These are phyloP conservation scores for Cephus rjabovi DNA, from an alignment of 2,888 invertebrate genomes.

Conservation along the genomic window DNA sequence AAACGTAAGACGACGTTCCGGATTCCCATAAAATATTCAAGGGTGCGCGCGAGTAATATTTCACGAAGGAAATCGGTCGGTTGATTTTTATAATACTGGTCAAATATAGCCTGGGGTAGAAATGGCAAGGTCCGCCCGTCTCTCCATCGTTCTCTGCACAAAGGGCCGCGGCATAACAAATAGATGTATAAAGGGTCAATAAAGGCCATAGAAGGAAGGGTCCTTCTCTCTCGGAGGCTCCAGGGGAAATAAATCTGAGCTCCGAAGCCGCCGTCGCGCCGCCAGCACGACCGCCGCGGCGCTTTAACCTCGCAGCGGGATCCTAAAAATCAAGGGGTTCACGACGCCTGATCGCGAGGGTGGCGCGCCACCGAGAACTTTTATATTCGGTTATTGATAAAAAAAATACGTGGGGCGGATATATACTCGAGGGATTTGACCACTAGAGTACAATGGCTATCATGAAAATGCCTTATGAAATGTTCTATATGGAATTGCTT, in stretches of 20 bases:
- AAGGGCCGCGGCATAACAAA: constrained; percentile 66
- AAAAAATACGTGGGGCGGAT: constrained; percentile 4
- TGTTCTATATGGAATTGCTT: neutral
- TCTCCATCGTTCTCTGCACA: constrained; percentile 45
- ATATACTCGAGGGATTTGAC: neutral
- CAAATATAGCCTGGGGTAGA: constrained; percentile 65
- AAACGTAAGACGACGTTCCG: constrained; percentile 21
- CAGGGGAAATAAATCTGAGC: constrained; percentile 63
- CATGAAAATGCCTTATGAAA: neutral
- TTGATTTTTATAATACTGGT: constrained; percentile 68
- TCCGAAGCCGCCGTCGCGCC: constrained; percentile 32
- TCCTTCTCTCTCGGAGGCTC: constrained; percentile 49
- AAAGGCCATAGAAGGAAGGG: constrained; percentile 54
- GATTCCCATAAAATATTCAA: constrained; percentile 63
- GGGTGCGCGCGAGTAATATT: constrained; percentile 62
- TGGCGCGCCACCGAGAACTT: constrained; percentile 2
- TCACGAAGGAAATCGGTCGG: constrained; percentile 67
- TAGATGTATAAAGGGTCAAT: constrained; percentile 68
- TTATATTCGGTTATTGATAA: constrained; percentile 17
- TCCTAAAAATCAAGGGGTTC: constrained; percentile 58
- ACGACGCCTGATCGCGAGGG: constrained; percentile 41
- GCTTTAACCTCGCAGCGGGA: constrained; percentile 52
- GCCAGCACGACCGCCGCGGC: constrained; percentile 17
- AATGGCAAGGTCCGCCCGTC: constrained; percentile 40
- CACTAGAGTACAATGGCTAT: neutral